A percentile compares a stretch with the other conserved stretches of the same genome.
phyloP scores from a whole-genome alignment of 2,888 invertebrate genomes.

The Pterobdella sp. region DNA sequence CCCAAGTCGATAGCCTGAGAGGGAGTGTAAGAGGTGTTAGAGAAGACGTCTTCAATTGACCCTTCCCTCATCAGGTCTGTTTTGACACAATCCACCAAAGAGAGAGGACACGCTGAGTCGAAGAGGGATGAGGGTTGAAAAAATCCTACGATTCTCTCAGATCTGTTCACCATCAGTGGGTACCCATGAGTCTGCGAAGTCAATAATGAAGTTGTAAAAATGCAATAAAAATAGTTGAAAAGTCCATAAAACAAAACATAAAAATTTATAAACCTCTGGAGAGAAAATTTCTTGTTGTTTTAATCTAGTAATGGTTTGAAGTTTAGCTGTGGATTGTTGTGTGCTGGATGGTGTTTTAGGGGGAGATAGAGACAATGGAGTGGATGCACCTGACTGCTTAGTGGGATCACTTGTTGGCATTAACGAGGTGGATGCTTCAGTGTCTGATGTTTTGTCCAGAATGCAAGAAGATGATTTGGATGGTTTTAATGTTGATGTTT shows the following conservation, averaged over 20 bases:
- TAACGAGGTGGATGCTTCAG: neutral
- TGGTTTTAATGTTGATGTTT: neutral
- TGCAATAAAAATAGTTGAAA: neutral
- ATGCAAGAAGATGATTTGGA: neutral
- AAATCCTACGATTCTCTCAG: conserved; percentile 21
- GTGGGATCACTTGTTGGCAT: neutral
- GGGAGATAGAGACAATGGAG: neutral
- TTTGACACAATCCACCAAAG: conserved; percentile 20
- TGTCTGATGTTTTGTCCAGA: neutral
- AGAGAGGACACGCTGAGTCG: conserved; percentile 27
- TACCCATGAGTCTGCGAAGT: conserved; percentile 20
- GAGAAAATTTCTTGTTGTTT: conserved; percentile 7
- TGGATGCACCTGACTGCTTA: neutral
- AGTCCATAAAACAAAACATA: neutral
- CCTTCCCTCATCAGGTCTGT: neutral
- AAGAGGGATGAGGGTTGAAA: conserved; percentile 21
- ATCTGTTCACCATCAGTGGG: conserved; percentile 12
- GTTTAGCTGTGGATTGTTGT: neutral
- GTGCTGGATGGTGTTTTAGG: neutral
- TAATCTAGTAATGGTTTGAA: conserved; percentile 18
- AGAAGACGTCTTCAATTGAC: conserved; percentile 13
- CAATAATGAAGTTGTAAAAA: neutral
- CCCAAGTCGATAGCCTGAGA: conserved; percentile 19
- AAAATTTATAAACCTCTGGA: neutral
- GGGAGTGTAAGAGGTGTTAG: conserved; percentile 14